Evolutionary conservation across 2,113 vertebrate genomes (phyloP), one percentile per base, ranked within the genome.

Genomic region (Todiramphus chloris): DNA sequence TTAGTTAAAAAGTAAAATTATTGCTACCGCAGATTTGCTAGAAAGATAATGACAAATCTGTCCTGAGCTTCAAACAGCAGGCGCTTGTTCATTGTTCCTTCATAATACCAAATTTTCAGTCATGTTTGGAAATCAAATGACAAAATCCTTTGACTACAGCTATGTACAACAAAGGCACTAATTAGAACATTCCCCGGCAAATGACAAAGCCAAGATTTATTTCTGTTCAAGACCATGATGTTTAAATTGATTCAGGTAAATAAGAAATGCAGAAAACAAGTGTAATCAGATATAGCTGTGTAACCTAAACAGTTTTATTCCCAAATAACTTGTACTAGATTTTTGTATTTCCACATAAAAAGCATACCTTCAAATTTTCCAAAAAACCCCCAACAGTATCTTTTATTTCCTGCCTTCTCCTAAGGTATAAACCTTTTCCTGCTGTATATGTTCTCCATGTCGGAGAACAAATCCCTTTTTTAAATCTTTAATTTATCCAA

Each of bases 81-180:
- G n/a, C 15, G 59, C n/a, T 74, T 55, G 50, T 63, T 90, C 73
- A 79, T 43, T 86, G 39, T 80, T 73, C 81, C 70, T 83, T 79
- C n/a, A 58, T 64, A 86, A 93, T 27, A 94, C 35, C 30, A 66
- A 35, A 64, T 81, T 89, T 83, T 72, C 68, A 41, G 44, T 92
- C 72, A 25, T 69, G 59, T 76, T 92, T 75, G 72, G 79, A 90
- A 96, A 93, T 93, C 33, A 89, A 80, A 87, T 77, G 48, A 89
- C 80, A 96, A 87, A 75, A 78, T 9, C 12, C 4, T 66, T 72
- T 94, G 58, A 89, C 68, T 87, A n/a, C 59, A 92, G 74, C 78
- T 72, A 37, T 0, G 1, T 37, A 67, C n/a, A 77, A 80, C 76
- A 91, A 92, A 84, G 66, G 31, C 58, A 70, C 35, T 62, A 76